These are phyloP conservation scores for Sparidentex hasta DNA, from an alignment of 2,797 vertebrate species.

Conservation along the genomic window DNA sequence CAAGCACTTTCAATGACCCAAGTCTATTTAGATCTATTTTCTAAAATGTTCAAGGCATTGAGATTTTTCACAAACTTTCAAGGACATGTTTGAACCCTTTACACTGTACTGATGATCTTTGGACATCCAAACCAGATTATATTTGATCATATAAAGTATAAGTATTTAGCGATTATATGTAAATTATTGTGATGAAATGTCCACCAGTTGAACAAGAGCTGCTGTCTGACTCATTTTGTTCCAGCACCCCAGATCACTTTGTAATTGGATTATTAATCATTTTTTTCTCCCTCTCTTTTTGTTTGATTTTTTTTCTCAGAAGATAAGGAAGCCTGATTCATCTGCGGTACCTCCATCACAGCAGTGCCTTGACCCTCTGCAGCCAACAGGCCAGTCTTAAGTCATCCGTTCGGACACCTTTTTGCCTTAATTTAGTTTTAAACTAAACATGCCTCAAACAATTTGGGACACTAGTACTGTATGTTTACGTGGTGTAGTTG, in stretches of 20 bases:
- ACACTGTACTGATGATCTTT: no score
- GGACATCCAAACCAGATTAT: no score
- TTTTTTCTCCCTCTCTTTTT: neutral
- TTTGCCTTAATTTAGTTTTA: constrained; percentile 60
- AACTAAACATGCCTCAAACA: constrained; percentile 40
- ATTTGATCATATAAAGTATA: no score
- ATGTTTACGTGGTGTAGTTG: constrained; percentile 17
- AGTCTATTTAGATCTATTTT: no score
- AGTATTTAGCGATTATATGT: no score
- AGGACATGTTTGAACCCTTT: no score
- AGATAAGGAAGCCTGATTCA: constrained; percentile 61
- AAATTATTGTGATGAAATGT: neutral
- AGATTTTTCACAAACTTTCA: no score
- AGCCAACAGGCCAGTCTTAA: constrained; percentile 43
- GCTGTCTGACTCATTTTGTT: neutral
- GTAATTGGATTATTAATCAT: neutral
- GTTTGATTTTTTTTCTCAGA: constrained; percentile 44
- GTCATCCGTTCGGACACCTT: constrained; percentile 18
- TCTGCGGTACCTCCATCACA: constrained; percentile 37
- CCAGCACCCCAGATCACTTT: neutral
- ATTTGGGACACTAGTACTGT: constrained; percentile 26
- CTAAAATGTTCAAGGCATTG: no score
- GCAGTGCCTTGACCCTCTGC: constrained; percentile 64
- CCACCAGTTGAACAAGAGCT: neutral
- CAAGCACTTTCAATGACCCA: no score